A percentile compares a stretch with the other conserved stretches of the same genome.
phyloP scores from a whole-genome alignment of 1,140 invertebrate species.

The Notospermus geniculatus region DNA sequence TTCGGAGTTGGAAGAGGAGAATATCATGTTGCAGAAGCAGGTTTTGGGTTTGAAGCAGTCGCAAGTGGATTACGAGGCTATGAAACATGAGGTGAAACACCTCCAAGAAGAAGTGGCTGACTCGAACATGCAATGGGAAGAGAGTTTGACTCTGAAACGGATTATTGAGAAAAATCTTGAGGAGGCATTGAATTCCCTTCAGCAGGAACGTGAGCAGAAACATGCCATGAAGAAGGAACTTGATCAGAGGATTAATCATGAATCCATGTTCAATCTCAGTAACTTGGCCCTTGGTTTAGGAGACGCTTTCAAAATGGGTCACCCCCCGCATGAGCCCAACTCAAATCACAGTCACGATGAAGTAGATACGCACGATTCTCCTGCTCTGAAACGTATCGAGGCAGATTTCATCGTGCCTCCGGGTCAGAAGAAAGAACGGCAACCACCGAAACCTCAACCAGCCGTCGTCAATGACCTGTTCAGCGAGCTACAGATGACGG shows the following conservation, averaged over 20 bases:
- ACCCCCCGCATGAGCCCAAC: slow-evolving; percentile 63
- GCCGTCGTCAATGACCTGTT: slow-evolving; percentile 79
- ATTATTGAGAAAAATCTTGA: slow-evolving; percentile 93
- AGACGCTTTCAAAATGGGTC: slow-evolving; percentile 68
- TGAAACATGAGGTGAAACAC: slow-evolving; percentile 92
- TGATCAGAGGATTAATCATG: slow-evolving; percentile 78
- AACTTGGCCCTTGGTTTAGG: slow-evolving; percentile 55
- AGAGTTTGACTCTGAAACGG: slow-evolving; percentile 84
- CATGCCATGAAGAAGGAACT: slow-evolving; percentile 96
- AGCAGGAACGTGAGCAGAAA: slow-evolving; percentile 94
- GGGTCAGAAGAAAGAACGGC: slow-evolving; percentile 9
- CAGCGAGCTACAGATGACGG: slow-evolving; percentile 94
- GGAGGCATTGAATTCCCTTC: slow-evolving; percentile 88
- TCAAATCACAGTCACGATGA: slow-evolving; percentile 25
- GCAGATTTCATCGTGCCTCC: slow-evolving; percentile 61
- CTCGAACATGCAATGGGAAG: slow-evolving; percentile 50
- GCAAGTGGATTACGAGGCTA: slow-evolving; percentile 93
- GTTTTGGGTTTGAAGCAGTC: slow-evolving; percentile 75
- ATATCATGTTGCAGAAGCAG: slow-evolving; percentile 95
- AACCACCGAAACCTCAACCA: slow-evolving; percentile 58
- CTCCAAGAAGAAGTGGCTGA: slow-evolving; percentile 56
- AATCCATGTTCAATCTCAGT: slow-evolving; percentile 53
- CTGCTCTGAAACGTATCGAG: slow-evolving; percentile 73
- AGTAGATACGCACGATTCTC: slow-evolving; percentile 62
- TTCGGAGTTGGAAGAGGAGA: slow-evolving; percentile 96